These are phyloP conservation scores for Cataglyphis hispanica DNA, from an alignment of 1,140 invertebrate species.

Conservation along the genomic window DNA sequence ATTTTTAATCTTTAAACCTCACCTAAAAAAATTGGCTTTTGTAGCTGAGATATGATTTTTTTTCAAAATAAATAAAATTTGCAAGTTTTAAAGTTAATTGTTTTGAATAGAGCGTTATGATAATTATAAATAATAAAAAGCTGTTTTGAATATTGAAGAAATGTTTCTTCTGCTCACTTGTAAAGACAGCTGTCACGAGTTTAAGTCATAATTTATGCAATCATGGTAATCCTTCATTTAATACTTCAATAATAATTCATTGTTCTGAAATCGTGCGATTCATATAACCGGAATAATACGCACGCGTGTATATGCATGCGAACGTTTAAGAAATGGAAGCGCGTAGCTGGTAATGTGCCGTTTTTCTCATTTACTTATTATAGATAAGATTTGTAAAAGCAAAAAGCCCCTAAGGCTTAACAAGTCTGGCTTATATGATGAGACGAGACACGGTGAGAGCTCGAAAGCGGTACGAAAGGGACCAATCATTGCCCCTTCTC, in stretches of 20 bases:
- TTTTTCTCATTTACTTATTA: constrained; percentile 43
- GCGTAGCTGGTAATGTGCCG: background rate
- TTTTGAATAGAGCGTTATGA: no score
- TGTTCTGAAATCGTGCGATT: constrained; percentile 14
- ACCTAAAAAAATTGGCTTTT: no score
- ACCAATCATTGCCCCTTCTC: constrained; percentile 41
- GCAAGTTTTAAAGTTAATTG: background rate
- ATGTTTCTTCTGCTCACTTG: background rate
- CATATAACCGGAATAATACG: constrained; percentile 21
- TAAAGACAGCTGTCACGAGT: background rate
- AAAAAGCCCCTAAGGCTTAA: constrained; percentile 58
- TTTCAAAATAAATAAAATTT: no score
- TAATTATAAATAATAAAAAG: no score
- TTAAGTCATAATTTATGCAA: background rate
- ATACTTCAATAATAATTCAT: constrained; percentile 26
- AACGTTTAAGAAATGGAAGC: background rate
- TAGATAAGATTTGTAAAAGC: constrained; percentile 64
- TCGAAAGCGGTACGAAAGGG: constrained; percentile 65
- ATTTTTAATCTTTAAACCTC: no score
- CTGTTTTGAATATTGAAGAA: background rate
- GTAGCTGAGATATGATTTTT: no score
- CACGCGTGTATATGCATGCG: background rate
- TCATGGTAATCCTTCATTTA: constrained; percentile 3
- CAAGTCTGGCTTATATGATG: constrained; percentile 14
- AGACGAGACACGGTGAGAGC: constrained; percentile 57